Base-by-base conservation (phyloP, 92 coral and sea anemone species). In the Anthopleura xanthogrammica region DNA sequence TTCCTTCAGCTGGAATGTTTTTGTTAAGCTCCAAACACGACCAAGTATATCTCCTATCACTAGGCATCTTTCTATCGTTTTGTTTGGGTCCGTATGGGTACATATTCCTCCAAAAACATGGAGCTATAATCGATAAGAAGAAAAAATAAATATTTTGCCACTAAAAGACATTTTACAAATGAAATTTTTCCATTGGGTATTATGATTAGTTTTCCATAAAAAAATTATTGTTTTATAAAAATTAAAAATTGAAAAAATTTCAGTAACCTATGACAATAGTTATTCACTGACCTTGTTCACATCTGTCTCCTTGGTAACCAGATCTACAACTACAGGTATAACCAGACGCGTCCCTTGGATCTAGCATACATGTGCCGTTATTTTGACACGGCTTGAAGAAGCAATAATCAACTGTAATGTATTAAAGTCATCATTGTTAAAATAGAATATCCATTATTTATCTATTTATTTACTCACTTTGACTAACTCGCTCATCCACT, bases 21-120 rank as follows among this genome's bases (percentile, higher is more conserved):
- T 19, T 29, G 36, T 29, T 62, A 5, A 62, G 41, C 20, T 71
- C 76, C 22, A 81, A 66, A 55, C 84, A 81, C 60, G 4, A 5
- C 55, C 55, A 75, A n/a, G 20, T 42, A 52, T 81, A 68, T n/a
- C 41, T 66, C 19, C 39, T 20, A 39, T 68, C 36, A 16, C 46
- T 62, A 22, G 84, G 77, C 20, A 81, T 29, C 52, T 66, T 20
- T 16, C 16, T 8, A 50, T 81, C 84, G 16, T 75, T 57, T 66
- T 81, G 76, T 2, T 19, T 22, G 9, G 20, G 77, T 17, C 84
- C 84, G 71, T 16, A 81, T 48, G 42, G 42, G n/a, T 81, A 81
- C 84, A 81, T 66, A 36, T 66, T 66, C 1, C 66, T 81, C 84
- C 77, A 81, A 40, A 22, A 81, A 36, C 84, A 81, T 9, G 84